These are phyloP conservation scores for roundworm (Caenorhabditis elegans) DNA, from an alignment of 1,140 invertebrate species.

Conservation along the genomic window DNA sequence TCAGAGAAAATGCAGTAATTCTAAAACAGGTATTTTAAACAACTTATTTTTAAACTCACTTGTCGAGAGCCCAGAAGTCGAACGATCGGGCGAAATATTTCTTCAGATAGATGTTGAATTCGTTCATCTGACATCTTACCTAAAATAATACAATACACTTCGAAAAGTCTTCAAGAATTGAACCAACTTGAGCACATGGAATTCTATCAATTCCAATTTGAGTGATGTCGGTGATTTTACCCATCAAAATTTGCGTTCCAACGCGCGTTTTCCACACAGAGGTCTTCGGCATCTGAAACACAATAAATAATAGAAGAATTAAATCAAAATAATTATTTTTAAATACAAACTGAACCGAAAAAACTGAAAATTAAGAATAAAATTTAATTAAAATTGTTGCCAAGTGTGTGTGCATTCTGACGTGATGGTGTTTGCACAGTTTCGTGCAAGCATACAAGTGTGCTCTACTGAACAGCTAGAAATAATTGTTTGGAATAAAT, in stretches of 20 bases:
- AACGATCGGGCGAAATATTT: conserved; percentile 51
- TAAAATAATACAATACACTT: conserved; percentile 16
- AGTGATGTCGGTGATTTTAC: conserved; percentile 56
- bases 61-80: conserved; percentile 61
- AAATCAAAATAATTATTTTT: no score
- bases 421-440: background rate
- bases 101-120: conserved; percentile 57
- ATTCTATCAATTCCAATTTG: conserved; percentile 56
- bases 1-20: no score
- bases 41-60: background rate
- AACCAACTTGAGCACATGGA: conserved; percentile 51
- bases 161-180: background rate
- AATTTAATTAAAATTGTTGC: background rate
- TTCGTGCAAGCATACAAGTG: background rate
- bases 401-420: background rate
- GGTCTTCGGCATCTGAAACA: conserved; percentile 33
- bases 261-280: conserved; percentile 33
- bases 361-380: no score
- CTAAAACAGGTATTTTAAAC: no score
- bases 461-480: background rate
- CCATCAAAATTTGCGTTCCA: conserved; percentile 52
- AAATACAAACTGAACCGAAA: no score
- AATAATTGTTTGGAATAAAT: background rate
- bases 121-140: conserved; percentile 56
- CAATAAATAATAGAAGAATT: no score